Evolutionary conservation across 1,140 invertebrate species (phyloP), one percentile per base, ranked within the genome.

Genomic region (Diabrotica undecimpunctata): DNA sequence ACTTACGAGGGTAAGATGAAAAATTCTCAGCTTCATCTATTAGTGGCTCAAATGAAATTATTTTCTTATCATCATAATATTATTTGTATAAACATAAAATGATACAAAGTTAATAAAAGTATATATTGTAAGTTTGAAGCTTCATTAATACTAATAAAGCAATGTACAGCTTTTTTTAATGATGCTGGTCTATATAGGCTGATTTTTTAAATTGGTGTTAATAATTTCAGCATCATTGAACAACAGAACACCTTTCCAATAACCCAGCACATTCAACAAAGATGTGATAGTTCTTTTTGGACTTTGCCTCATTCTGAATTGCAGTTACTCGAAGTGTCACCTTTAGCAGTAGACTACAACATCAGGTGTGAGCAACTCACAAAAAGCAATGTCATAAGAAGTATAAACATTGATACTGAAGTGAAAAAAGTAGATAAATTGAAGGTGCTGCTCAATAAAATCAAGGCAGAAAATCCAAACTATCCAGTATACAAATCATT

Each of bases 401-500:
- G 39, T 66, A n/a, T 62, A 61, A 65, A 62, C 53, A 66, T 67
- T 13, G 37, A 51, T 38, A 67, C 7, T 9, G 57, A 64, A 61
- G 7, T 65, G n/a, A 61, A 70, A 13, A 74, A 73, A 66, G 57
- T 70, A 11, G 67, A 65, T 46, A 67, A 75, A 60, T 63, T 67
- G 5, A 77, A 77, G 70, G 63, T 64, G 58, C 39, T 73, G 25
- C 73, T 85, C 50, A 72, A 80, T 65, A 66, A 73, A 56, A 80
- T 85, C 8, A 85, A 85, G 74, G 62, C 66, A 13, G 65, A 73
- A n/a, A 80, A 83, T 78, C 77, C 81, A 39, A 78, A 81, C 68
- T 84, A 83, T 78, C 84, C 83, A 46, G 80, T 84, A 53, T 83
- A 81, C 67, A 81, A 81, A 62, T 81, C 78, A 51, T 84, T 82